phyloP scores from a whole-genome alignment of 1,140 invertebrate genomes.

The Diachasmimorpha longicaudata region DNA sequence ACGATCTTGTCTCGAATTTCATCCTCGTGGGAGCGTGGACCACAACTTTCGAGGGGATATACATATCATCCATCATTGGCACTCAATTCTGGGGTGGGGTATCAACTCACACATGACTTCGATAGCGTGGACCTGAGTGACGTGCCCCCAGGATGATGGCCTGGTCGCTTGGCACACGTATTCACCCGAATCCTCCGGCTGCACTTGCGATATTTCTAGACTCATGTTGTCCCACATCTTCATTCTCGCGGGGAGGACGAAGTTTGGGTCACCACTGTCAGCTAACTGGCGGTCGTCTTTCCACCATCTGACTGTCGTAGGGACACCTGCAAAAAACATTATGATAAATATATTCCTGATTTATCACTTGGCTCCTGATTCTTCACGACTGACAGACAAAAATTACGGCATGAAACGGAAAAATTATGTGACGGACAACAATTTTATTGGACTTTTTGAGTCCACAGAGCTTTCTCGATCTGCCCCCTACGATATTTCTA shows the following conservation, averaged over 20 bases:
- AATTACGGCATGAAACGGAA: no score
- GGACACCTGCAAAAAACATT: conserved; percentile 37
- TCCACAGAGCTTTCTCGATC: no score
- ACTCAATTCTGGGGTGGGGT: neutral
- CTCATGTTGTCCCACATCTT: conserved; percentile 74
- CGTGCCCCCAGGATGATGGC: conserved; percentile 66
- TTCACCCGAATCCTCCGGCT: conserved; percentile 71
- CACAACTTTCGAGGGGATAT: neutral
- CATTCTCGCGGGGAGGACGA: conserved; percentile 63
- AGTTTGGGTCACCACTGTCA: conserved; percentile 66
- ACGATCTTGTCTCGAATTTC: neutral
- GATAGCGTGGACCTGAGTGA: conserved; percentile 74
- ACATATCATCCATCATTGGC: neutral
- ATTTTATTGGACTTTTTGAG: neutral
- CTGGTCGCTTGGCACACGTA: conserved; percentile 75
- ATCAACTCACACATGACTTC: conserved; percentile 75
- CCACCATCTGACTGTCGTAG: conserved; percentile 65
- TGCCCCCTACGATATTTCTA: no score
- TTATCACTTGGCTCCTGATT: no score
- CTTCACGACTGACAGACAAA: no score
- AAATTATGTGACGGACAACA: neutral
- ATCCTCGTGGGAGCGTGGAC: neutral
- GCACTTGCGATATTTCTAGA: conserved; percentile 69
- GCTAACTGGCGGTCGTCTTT: conserved; percentile 67
- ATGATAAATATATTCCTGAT: no score